Evolutionary conservation across 2,888 invertebrate species (phyloP).

Genomic region (Luperina testacea): DNA sequence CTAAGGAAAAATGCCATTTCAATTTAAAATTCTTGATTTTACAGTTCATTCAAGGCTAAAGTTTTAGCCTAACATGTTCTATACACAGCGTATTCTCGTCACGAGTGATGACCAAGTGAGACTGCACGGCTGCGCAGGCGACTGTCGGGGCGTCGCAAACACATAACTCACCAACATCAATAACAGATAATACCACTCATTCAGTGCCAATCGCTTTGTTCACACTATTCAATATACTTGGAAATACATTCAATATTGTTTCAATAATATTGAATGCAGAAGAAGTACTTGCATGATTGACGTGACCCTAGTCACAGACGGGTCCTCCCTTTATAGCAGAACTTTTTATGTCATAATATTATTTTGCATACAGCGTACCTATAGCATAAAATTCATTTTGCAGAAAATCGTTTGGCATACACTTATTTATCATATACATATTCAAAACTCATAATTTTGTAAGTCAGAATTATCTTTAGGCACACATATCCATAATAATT

Average conservation of each 20-base stretch:
- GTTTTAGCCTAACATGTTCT: slow-evolving; percentile 53
- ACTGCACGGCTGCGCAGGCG: slow-evolving; percentile 80
- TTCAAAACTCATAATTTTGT: too few species aligned
- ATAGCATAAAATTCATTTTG: too few species aligned
- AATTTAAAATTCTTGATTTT: slow-evolving; percentile 23
- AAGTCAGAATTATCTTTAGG: too few species aligned
- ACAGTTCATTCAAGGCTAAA: slow-evolving; percentile 40
- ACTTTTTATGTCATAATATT: too few species aligned
- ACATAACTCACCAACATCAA: slow-evolving; percentile 79
- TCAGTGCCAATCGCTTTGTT: slow-evolving; percentile 77
- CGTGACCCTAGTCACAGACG: not conserved
- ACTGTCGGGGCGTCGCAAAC: slow-evolving; percentile 67
- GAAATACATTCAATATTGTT: slow-evolving; percentile 45
- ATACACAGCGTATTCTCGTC: slow-evolving; percentile 73
- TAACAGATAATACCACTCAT: slow-evolving; percentile 81
- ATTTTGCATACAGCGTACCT: too few species aligned
- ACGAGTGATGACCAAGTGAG: slow-evolving; percentile 77
- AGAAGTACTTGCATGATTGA: slow-evolving; percentile 9
- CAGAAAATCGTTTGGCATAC: too few species aligned
- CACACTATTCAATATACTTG: slow-evolving; percentile 64
- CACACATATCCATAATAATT: too few species aligned
- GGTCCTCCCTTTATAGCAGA: too few species aligned
- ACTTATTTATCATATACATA: too few species aligned
- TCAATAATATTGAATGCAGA: slow-evolving; percentile 22
- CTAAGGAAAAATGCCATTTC: not conserved